Base-by-base conservation (phyloP, 2,888 invertebrate genomes). In the Lumbricus terrestris region DNA sequence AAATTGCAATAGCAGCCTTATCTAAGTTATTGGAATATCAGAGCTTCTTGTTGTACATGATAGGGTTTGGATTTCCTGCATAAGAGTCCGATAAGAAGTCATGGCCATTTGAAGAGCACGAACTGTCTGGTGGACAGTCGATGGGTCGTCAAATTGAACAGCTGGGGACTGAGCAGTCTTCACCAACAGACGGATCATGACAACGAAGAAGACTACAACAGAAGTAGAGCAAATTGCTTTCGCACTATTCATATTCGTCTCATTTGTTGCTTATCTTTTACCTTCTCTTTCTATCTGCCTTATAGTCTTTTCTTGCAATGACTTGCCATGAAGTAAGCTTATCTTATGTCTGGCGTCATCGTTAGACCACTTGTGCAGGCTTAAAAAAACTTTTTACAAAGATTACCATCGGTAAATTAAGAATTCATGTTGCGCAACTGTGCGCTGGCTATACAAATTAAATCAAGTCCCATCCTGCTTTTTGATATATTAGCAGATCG, bases 21-120 rank as follows among this genome's bases (percentile, higher is more conserved):
- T 47, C 47, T 69, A 16, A 11, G 11, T n/a, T n/a, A 69, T 69
- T 29, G 11, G 69, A 69, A 69, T 69, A n/a, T 69, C 29, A 69
- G 29, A n/a, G 69, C 69, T 69, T 6, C 29, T 69, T 6, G 11
- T n/a, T 69, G 69, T n/a, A 29, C 35, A 37, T 85, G n/a, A n/a
- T 37, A 90, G 90, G 90, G 90, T 33, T 69, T 90, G 54, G 90
- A 90, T n/a, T 90, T 89, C 88, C 89, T 90, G 88, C 90, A 90
- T 69, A 89, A 89, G 47, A 90, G 90, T 54, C 89, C 89, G 47
- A 89, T 90, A 33, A 90, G 88, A 88, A 85, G 88, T 37, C 90
- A 90, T 54, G 90, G 90, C 8, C 42, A 89, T 35, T 37, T 90
- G 90, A 83, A 88, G 18, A 89, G 89, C 29, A 89, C 85, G 18